These are phyloP conservation scores for Pseudorasbora parva DNA, from an alignment of 2,113 vertebrate genomes.

Conservation along the genomic window DNA sequence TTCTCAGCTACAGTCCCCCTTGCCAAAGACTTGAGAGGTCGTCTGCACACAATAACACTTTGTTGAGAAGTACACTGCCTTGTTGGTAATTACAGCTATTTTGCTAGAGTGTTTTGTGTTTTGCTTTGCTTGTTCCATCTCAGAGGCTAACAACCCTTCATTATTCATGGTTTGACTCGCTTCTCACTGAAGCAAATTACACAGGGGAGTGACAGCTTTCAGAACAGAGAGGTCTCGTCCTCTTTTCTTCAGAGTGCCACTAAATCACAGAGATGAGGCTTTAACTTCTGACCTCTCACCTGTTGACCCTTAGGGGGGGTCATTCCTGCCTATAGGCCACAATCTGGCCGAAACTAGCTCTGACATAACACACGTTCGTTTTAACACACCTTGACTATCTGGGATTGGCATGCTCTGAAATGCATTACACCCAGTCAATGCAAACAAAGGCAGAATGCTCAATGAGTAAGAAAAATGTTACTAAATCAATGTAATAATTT, in stretches of 20 bases:
- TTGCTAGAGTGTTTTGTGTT: conserved; percentile 79
- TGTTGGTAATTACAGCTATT: conserved; percentile 81
- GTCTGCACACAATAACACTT: conserved; percentile 77
- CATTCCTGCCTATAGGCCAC: conserved; percentile 63
- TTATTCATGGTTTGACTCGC: conserved; percentile 77
- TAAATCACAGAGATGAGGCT: conserved; percentile 74
- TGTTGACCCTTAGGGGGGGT: conserved; percentile 79
- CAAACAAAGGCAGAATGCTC: conserved; percentile 38
- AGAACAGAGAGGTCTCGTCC: conserved; percentile 66
- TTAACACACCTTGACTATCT: conserved; percentile 58
- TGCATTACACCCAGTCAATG: conserved; percentile 1
- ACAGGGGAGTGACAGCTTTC: conserved; percentile 80
- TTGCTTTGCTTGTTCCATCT: conserved; percentile 80
- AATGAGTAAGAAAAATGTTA: conserved; percentile 60
- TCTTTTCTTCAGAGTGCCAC: conserved; percentile 73
- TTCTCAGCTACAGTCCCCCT: conserved; percentile 58
- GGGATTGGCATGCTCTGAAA: conserved; percentile 53
- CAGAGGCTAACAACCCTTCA: conserved; percentile 80
- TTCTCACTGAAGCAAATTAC: conserved; percentile 76
- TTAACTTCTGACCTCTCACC: conserved; percentile 73
- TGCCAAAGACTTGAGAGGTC: conserved; percentile 79
- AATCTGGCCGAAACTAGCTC: conserved; percentile 41
- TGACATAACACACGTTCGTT: conserved; percentile 21
- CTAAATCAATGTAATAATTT: background rate
- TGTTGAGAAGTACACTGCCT: conserved; percentile 77